Base-by-base conservation (phyloP, 2,113 vertebrate genomes). In the Cyanoderma ruficeps region DNA sequence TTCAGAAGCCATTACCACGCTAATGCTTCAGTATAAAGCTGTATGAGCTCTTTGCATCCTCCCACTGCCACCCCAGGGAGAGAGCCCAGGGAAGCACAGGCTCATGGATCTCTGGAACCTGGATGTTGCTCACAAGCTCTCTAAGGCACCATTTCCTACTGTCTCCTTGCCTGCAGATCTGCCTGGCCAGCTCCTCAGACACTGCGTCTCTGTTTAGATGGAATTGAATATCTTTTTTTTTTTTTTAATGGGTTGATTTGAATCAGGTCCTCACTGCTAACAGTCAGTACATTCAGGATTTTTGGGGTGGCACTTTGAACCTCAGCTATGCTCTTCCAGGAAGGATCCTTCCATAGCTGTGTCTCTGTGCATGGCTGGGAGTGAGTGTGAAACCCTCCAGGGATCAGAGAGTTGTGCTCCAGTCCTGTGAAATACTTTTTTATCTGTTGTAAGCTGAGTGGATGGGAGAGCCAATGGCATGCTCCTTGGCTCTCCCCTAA, bases 141-240 rank as follows among this genome's bases (percentile, higher is more conserved):
- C 53, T 49, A 53, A 49, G 47, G 6, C 12, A 80, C 15, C 0
- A 0, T 77, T 86, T 37, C 63, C 39, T 0, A 0, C 35, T 24
- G n/a, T 46, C 30, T 67, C 31, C 70, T 65, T 10, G 6, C 24
- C 19, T 37, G 24, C 33, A 65, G 49, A 41, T 22, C 46, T 61
- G 56, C 67, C 71, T 88, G 75, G 10, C 15, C 59, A 90, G 39
- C 27, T 86, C 28, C 22, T 63, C 71, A 74, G 44, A 90, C 35
- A 56, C 59, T 89, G 21, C 18, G 9, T n/a, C 39, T 94, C 71
- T 83, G 20, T 83, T 90, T 70, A 61, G 17, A 61, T 5, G 56
- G 28, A 96, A 80, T 8, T 2, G 1, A 23, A 9, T 42, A 0
- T 30, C 16, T 42, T 42, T 42, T 42, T 69, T 41, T 6, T 16